phyloP scores from a whole-genome alignment of 2,113 vertebrate genomes.

The Amblyornis subalaris region DNA sequence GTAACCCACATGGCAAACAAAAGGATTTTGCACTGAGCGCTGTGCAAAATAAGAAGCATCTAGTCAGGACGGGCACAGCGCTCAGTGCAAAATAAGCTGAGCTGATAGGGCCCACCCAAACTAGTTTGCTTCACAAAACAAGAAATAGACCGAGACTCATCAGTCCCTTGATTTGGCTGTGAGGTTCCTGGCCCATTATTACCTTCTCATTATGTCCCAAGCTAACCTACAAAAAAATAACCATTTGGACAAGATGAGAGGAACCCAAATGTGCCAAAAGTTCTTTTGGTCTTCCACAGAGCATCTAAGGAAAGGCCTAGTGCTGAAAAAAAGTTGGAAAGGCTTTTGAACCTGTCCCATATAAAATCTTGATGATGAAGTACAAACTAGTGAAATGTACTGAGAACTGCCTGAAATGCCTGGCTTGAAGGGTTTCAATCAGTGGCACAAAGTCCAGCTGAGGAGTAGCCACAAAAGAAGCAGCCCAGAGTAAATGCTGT shows the following conservation, averaged over 20 bases:
- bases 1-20: background rate
- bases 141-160: background rate
- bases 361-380: background rate
- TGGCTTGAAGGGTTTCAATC: background rate
- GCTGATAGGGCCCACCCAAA: background rate
- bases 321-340: background rate
- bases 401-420: background rate
- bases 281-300: background rate
- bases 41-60: background rate
- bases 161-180: rapidly evolving
- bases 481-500: background rate
- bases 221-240: background rate
- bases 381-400: background rate
- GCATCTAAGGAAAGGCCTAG: background rate
- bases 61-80: no score
- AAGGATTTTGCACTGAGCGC: background rate
- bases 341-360: background rate
- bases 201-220: background rate
- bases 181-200: background rate
- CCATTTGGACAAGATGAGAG: background rate
- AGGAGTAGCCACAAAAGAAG: background rate
- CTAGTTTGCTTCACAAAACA: background rate
- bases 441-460: background rate
- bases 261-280: background rate
- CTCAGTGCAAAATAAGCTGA: background rate